Base-by-base conservation (phyloP, 2,113 vertebrate species). In the Otolemur garnettii region DNA sequence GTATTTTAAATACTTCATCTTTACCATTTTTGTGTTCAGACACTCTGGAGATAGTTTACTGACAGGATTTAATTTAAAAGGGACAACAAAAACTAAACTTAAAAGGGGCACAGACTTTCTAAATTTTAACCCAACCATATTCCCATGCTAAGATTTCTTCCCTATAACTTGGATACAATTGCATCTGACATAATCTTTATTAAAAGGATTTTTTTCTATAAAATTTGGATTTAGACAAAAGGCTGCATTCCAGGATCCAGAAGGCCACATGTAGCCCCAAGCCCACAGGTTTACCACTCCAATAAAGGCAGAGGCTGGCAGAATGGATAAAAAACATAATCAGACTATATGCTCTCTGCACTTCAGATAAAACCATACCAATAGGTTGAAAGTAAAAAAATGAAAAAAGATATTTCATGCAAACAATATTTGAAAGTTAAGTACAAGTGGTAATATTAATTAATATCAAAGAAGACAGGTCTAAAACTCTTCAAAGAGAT, bases 61-160 rank as follows among this genome's bases (percentile, higher is more conserved):
- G 45, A 91, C 62, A 94, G 50, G 69, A 94, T 87, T 94, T 96
- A 94, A 97, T 93, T 96, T 97, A 84, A 90, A 93, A 92, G 89
- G 45, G 86, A 87, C 59, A 96, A 77, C n/a, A 94, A 94, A 90
- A 14, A 90, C 18, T 91, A 97, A 96, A 95, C 92, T 75, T 42
- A 94, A 91, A 96, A 74, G 84, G n/a, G 42, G 17, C 24, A 42
- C 2, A 94, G 72, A 88, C 35, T 80, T 77, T 83, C 75, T 81
- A 91, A 87, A 96, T 64, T 83, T 87, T 93, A 95, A 92, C 72
- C 35, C 45, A 83, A 95, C 91, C 87, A 78, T 59, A 90, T 72
- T 89, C 59, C 33, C 64, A 91, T 69, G 50, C 33, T 87, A 45
- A 94, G 75, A 95, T 93, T 89, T 94, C 60, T 96, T 33, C 72